A percentile compares a stretch with the other conserved stretches of the same genome.
phyloP scores from a whole-genome alignment of 2,797 vertebrate genomes.

The Aeoliscus strigatus region DNA sequence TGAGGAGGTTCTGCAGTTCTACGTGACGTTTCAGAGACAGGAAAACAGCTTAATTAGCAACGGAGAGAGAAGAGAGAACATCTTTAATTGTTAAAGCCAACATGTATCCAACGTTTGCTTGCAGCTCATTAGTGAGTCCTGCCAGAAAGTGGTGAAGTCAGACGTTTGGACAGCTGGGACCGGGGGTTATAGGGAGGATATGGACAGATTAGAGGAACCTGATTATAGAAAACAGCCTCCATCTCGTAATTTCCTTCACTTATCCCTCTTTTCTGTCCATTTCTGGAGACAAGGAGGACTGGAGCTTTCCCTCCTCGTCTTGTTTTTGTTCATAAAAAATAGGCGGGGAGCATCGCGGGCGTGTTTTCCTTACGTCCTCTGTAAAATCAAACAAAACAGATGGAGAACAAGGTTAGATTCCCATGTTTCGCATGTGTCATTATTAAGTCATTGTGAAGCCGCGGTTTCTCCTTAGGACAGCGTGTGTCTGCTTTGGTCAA shows the following conservation, averaged over 20 bases:
- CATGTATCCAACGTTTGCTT: constrained; percentile 23
- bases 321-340: constrained; percentile 25
- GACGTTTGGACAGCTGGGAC: constrained; percentile 66
- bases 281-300: constrained; percentile 2
- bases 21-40: too few relatives aligned
- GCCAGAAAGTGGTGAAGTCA: constrained; percentile 42
- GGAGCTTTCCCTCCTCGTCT: constrained; percentile 17
- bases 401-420: constrained; percentile 10
- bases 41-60: too few relatives aligned
- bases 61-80: background rate
- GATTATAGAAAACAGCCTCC: constrained; percentile 39
- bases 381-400: constrained; percentile 39
- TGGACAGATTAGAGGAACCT: constrained; percentile 39
- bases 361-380: constrained; percentile 38
- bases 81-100: constrained; percentile 35
- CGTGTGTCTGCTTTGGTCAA: too few relatives aligned
- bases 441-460: constrained; percentile 10
- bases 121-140: background rate
- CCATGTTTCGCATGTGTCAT: constrained; percentile 26
- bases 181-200: constrained; percentile 26
- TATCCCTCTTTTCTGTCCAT: constrained; percentile 11
- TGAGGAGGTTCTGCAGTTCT: too few relatives aligned
- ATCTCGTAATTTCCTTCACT: constrained; percentile 30
- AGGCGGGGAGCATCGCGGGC: background rate
- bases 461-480: constrained; percentile 16